Conservation (phyloP, 2,113 vertebrate genomes). For the Smithornis capensis region DNA sequence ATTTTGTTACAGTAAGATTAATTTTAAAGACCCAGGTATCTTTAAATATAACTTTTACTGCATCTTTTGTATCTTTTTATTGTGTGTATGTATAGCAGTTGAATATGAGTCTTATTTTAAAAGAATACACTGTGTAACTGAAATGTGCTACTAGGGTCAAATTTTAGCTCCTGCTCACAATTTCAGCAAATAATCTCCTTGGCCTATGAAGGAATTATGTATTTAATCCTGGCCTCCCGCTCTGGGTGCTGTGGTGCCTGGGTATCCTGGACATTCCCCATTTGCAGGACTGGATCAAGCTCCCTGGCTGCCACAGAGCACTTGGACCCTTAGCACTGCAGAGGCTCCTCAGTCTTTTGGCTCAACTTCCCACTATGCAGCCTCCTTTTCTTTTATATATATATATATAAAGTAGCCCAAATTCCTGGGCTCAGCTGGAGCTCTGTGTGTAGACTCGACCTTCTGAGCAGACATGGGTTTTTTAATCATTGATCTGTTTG, state of each 20-base stretch:
- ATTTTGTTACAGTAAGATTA: conserved; percentile 43
- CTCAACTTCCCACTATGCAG: not conserved
- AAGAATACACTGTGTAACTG: conserved; percentile 14
- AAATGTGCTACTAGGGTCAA: not conserved
- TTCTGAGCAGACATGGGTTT: not conserved
- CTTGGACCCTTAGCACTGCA: not conserved
- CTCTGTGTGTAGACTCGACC: fast-evolving
- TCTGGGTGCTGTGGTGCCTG: not conserved
- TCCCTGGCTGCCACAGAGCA: not conserved
- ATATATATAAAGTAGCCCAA: not conserved
- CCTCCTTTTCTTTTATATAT: not conserved
- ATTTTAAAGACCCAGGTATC: conserved; percentile 13
- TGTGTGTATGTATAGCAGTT: not conserved
- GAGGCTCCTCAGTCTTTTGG: not conserved
- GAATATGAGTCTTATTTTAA: not conserved
- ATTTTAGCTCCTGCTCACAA: not conserved
- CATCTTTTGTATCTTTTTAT: conserved; percentile 37
- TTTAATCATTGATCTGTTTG: not conserved
- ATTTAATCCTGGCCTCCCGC: not conserved
- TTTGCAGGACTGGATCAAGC: not conserved
- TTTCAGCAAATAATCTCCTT: not conserved
- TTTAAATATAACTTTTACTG: conserved; percentile 45
- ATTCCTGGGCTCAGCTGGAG: not conserved
- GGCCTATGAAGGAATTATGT: not conserved
- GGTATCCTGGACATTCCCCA: not conserved